Evolutionary conservation across 2,797 vertebrate genomes (phyloP).

Genomic region (Crenuchus spilurus): DNA sequence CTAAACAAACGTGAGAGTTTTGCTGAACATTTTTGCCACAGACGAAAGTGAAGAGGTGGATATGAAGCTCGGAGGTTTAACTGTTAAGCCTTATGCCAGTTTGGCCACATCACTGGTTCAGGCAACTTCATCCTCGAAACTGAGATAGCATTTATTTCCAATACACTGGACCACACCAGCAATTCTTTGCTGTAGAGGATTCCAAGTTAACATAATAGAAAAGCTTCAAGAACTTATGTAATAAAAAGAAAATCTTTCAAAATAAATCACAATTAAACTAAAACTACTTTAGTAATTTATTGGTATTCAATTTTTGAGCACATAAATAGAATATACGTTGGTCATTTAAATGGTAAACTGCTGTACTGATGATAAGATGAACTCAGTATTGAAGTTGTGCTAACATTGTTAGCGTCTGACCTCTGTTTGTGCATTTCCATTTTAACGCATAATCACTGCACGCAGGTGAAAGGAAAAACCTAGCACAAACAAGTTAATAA

Average conservation of each 20-base stretch:
- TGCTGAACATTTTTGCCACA: background rate
- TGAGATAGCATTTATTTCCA: background rate
- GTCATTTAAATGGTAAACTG: too few species aligned
- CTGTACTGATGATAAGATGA: too few species aligned
- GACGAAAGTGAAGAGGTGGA: background rate
- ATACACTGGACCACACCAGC: background rate
- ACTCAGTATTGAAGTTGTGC: background rate
- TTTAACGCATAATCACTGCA: background rate
- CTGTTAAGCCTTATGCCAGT: background rate
- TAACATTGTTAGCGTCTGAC: constrained; percentile 6
- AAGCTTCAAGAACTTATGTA: background rate
- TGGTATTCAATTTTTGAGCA: too few species aligned
- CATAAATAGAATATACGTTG: too few species aligned
- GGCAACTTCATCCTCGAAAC: background rate
- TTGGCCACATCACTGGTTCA: background rate
- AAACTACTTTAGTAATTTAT: too few species aligned
- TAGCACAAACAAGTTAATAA: constrained; percentile 14
- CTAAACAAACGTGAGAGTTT: background rate
- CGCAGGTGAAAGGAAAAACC: constrained; percentile 15
- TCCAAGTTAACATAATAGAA: background rate
- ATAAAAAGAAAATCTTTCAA: background rate
- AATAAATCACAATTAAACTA: background rate
- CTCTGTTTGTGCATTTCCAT: background rate
- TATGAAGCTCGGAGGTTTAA: background rate
- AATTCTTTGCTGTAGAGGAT: background rate